Conservation (phyloP, 1,140 invertebrate genomes). For the Drosophila busckii region DNA sequence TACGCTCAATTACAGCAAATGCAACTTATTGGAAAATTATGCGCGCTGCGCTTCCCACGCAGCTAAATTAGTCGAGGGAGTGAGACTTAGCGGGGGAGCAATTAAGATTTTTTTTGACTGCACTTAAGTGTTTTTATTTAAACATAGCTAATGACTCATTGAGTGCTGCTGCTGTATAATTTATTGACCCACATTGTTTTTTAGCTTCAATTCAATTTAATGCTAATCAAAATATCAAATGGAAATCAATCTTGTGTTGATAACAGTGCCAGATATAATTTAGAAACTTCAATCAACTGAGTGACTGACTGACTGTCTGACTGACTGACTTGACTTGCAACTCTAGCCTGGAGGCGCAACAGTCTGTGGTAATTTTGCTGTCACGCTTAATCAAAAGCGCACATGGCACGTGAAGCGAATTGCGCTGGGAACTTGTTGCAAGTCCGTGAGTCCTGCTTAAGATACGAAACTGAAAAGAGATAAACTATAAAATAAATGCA, state of each 20-base stretch:
- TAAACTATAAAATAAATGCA: no score
- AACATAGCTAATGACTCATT: no score
- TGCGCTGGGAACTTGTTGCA: not conserved
- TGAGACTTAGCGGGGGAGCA: slow-evolving; percentile 8
- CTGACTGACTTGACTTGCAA: slow-evolving; percentile 36
- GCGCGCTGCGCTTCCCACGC: slow-evolving; percentile 67
- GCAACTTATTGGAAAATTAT: slow-evolving; percentile 69
- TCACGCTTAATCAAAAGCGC: slow-evolving; percentile 56
- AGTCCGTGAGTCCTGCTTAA: no score
- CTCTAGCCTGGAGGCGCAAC: slow-evolving; percentile 19
- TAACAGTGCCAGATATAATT: slow-evolving; percentile 49
- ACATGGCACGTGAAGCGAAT: slow-evolving; percentile 53
- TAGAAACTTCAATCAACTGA: slow-evolving; percentile 55
- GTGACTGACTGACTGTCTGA: slow-evolving; percentile 19
- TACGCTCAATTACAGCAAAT: slow-evolving; percentile 56
- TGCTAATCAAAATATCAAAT: slow-evolving; percentile 54
- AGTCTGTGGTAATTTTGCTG: slow-evolving; percentile 51
- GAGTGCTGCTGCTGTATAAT: no score
- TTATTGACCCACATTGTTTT: slow-evolving; percentile 31
- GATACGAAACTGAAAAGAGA: no score
- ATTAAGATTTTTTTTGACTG: slow-evolving; percentile 54
- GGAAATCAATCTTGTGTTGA: slow-evolving; percentile 15
- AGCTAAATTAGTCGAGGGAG: slow-evolving; percentile 8
- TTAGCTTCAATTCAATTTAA: slow-evolving; percentile 26
- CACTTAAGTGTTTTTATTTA: no score